Base-by-base conservation (phyloP, 64 coral and sea anemone species). In the Pocillopora verrucosa region DNA sequence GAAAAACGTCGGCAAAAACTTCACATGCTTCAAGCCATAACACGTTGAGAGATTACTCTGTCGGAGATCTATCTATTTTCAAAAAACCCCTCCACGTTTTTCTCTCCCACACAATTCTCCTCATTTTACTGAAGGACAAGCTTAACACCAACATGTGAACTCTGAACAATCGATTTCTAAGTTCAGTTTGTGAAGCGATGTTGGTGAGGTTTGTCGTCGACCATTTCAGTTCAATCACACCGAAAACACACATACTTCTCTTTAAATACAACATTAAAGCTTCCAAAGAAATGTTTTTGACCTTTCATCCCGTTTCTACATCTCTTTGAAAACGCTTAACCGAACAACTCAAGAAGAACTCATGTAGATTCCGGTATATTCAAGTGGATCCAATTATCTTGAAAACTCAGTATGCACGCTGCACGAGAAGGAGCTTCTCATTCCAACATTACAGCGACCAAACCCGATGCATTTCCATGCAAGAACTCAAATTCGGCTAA, bases 321-420 rank as follows among this genome's bases (percentile, higher is more conserved):
- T 34, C 51, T 83, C 62, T 51, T 26, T 41, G 64, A 1, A 65
- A 19, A 51, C 22, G 65, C 38, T 4, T 68, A 59, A 70, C 19
- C 67, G n/a, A 20, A 30, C 25, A 13, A 20, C 61, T 41, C 60
- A 63, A 41, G 60, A n/a, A 67, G 34, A 22, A 35, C 61, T 83
- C 67, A 70, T 20, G 67, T 70, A 70, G 67, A 24, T 20, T 38
- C 35, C 41, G 41, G 41, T 0, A 17, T 19, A 5, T 10, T 83
- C 34, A 68, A 83, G 61, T 83, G 80, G 61, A 83, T 83, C 35
- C 61, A 65, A 83, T 83, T 83, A 83, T 25, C 24, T 63, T 65
- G 11, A n/a, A 83, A 82, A 62, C 16, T 35, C 30, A 9, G 10
- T 5, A 68, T 22, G 51, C 61, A 15, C 80, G 30, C 35, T 51